phyloP scores from a whole-genome alignment of 37 sponge, comb jelly and placozoan species.

The Chondrosia reniformis region DNA sequence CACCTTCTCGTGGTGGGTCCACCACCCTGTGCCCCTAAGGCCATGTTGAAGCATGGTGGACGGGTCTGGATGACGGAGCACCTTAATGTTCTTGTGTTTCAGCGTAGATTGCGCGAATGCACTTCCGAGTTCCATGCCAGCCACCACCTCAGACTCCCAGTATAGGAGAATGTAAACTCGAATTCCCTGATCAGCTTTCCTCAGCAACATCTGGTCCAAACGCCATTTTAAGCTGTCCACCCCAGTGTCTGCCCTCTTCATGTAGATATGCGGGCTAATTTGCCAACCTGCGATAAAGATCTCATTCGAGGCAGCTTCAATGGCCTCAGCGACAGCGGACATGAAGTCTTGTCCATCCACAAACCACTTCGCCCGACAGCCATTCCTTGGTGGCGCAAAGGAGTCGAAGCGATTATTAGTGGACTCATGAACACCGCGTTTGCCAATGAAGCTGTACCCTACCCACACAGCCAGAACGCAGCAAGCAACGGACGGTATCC shows the following conservation, averaged over 20 bases:
- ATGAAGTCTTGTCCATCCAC: slow-evolving; percentile 48
- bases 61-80: slow-evolving; percentile 22
- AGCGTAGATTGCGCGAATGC: background rate
- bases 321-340: slow-evolving; percentile 47
- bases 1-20: slow-evolving; percentile 40
- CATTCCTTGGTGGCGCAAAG: slow-evolving; percentile 23
- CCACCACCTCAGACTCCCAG: slow-evolving; percentile 17
- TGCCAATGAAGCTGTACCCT: no score
- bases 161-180: background rate
- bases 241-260: slow-evolving; percentile 42
- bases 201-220: slow-evolving; percentile 38
- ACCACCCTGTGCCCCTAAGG: background rate
- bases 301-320: slow-evolving; percentile 27
- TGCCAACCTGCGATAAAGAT: slow-evolving; percentile 43
- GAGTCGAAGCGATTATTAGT: slow-evolving; percentile 20
- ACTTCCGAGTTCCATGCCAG: slow-evolving; percentile 35
- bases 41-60: background rate
- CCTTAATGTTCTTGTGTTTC: slow-evolving; percentile 22
- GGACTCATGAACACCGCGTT: no score
- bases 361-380: slow-evolving; percentile 21
- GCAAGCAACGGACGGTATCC: no score
- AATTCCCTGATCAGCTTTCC: slow-evolving; percentile 9
- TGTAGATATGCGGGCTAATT: slow-evolving; percentile 34
- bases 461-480: no score
- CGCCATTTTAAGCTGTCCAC: slow-evolving; percentile 26